phyloP scores from a whole-genome alignment of 2,113 vertebrate genomes.

The Ictidomys tridecemlineatus region DNA sequence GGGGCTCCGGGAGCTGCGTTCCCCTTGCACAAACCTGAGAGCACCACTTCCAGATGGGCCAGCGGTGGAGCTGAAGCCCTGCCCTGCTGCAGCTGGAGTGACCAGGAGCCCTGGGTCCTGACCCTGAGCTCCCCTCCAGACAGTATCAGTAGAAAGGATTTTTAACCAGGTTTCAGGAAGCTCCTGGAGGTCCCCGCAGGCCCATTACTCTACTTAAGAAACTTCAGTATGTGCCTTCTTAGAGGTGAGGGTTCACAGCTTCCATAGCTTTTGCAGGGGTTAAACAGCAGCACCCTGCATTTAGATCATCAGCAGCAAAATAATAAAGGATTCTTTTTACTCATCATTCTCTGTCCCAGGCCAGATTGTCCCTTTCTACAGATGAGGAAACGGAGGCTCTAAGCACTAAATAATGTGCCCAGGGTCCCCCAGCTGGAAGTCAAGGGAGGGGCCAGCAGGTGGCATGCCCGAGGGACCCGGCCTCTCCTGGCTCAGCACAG shows the following conservation, averaged over 20 bases:
- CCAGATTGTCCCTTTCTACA: not conserved
- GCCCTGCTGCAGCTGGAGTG: not conserved
- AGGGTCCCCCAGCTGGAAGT: not conserved
- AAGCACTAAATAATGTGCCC: not conserved
- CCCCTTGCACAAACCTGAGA: not conserved
- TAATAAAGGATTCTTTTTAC: not conserved
- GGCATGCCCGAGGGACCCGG: not conserved
- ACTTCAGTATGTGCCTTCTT: not conserved
- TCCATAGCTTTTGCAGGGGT: not conserved
- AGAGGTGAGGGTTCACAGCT: not conserved
- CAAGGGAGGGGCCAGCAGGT: accelerated
- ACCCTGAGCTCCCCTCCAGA: not conserved
- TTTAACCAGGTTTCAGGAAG: not conserved
- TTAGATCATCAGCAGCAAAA: not conserved
- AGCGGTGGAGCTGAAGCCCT: accelerated
- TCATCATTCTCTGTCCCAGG: not conserved
- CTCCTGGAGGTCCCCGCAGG: not conserved
- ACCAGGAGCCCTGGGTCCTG: not conserved
- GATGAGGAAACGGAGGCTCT: not conserved
- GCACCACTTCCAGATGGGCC: accelerated
- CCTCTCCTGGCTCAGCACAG: not conserved
- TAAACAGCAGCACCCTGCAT: not conserved
- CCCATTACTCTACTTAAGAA: not conserved
- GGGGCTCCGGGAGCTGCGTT: not conserved
- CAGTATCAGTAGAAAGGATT: not conserved